Conservation (phyloP, 2,888 invertebrate species). For the Xylophagus ater region DNA sequence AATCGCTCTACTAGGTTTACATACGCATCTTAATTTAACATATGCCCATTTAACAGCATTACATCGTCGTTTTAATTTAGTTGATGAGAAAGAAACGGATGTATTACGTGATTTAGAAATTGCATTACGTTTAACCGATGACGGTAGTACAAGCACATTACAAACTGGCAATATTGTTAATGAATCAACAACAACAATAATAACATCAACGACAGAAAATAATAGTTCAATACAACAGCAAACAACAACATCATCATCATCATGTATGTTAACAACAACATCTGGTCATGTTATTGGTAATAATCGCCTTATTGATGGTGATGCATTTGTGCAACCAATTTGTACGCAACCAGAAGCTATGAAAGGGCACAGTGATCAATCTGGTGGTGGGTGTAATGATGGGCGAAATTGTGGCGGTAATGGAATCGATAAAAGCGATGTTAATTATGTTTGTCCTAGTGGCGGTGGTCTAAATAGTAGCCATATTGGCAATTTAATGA, state of each 20-base stretch:
- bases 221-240: constrained; percentile 17
- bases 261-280: constrained; percentile 1
- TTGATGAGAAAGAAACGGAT: constrained; percentile 93
- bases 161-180: constrained; percentile 19
- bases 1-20: constrained; percentile 83
- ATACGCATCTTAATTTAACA: constrained; percentile 94
- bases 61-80: constrained; percentile 76
- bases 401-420: constrained; percentile 29
- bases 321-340: constrained; percentile 30
- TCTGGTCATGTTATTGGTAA: neutral
- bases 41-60: constrained; percentile 90
- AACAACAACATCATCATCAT: constrained; percentile 9
- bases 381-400: constrained; percentile 16
- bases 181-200: constrained; percentile 9
- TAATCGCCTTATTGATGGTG: constrained; percentile 16
- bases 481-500: constrained; percentile 30
- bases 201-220: constrained; percentile 9
- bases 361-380: constrained; percentile 19
- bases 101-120: constrained; percentile 83
- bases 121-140: constrained; percentile 57
- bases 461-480: constrained; percentile 19
- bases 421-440: constrained; percentile 7
- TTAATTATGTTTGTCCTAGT: constrained; percentile 3
- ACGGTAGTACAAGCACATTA: constrained; percentile 32
- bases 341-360: constrained; percentile 38